A percentile compares a stretch with the other conserved stretches of the same genome.
Evolutionary conservation across 2,888 invertebrate species (phyloP).

Genomic region (Kryphioiulus occultus): DNA sequence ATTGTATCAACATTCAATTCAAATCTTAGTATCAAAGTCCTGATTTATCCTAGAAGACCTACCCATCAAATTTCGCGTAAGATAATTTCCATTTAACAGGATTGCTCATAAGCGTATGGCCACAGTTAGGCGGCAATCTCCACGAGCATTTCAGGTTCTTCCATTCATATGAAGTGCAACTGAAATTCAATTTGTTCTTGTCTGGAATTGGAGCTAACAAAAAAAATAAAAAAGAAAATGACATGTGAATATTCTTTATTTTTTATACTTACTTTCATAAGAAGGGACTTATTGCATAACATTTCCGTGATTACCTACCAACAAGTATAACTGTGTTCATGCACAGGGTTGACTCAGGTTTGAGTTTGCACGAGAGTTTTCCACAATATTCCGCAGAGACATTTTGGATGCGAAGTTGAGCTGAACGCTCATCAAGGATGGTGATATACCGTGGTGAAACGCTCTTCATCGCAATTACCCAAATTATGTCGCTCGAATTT

Average conservation of each 20-base stretch:
- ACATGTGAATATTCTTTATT: no score
- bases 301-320: neutral
- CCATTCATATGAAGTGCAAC: neutral
- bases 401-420: conserved; percentile 16
- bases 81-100: neutral
- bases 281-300: no score
- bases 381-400: neutral
- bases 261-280: no score
- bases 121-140: neutral
- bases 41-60: neutral
- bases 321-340: neutral
- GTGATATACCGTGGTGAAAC: neutral
- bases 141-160: neutral
- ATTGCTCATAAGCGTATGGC: neutral
- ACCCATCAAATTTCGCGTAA: neutral
- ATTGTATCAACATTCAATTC: no score
- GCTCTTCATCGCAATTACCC: neutral
- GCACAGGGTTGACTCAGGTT: neutral
- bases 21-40: neutral
- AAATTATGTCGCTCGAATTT: neutral
- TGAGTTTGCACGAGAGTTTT: neutral
- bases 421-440: conserved; percentile 8
- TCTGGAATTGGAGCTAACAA: neutral
- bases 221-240: neutral
- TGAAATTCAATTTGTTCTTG: neutral